These are phyloP conservation scores for Sebastes trivittatus DNA, from an alignment of 2,797 vertebrate species.

Conservation along the genomic window DNA sequence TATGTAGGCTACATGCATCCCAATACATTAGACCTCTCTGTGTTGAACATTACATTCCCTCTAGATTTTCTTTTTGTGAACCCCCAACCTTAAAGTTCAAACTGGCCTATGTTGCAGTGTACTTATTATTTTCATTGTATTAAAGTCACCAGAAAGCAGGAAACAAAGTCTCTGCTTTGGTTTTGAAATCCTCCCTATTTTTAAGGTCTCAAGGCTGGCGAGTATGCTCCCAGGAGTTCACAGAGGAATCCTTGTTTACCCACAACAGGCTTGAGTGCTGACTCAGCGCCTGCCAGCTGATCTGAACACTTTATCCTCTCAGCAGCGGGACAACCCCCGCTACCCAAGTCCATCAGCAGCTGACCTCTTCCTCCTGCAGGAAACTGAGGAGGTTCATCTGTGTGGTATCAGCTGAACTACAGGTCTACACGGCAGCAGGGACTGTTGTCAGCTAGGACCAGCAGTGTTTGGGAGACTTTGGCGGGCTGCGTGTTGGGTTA, in stretches of 20 bases:
- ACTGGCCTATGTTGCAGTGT: too few species aligned
- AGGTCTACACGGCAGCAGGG: not conserved
- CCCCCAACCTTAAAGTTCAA: too few species aligned
- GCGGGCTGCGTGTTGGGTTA: not conserved
- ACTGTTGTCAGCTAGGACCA: not conserved
- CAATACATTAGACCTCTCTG: too few species aligned
- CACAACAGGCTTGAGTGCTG: conserved; percentile 31
- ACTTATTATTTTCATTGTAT: too few species aligned
- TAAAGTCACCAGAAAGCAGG: too few species aligned
- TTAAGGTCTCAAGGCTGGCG: too few species aligned
- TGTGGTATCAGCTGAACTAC: not conserved
- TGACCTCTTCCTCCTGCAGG: not conserved
- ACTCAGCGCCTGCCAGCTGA: conserved; percentile 30
- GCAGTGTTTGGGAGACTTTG: not conserved
- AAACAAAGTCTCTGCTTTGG: too few species aligned
- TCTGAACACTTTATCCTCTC: conserved; percentile 21
- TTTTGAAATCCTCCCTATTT: too few species aligned
- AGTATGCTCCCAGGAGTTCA: not conserved
- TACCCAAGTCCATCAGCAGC: not conserved
- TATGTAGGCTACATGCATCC: too few species aligned
- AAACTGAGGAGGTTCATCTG: not conserved
- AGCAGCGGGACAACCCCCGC: not conserved
- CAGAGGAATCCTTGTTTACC: conserved; percentile 48
- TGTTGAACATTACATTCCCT: too few species aligned
- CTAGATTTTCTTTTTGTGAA: too few species aligned